Evolutionary conservation across 2,113 vertebrate species (phyloP).

Genomic region (Physeter macrocephalus): DNA sequence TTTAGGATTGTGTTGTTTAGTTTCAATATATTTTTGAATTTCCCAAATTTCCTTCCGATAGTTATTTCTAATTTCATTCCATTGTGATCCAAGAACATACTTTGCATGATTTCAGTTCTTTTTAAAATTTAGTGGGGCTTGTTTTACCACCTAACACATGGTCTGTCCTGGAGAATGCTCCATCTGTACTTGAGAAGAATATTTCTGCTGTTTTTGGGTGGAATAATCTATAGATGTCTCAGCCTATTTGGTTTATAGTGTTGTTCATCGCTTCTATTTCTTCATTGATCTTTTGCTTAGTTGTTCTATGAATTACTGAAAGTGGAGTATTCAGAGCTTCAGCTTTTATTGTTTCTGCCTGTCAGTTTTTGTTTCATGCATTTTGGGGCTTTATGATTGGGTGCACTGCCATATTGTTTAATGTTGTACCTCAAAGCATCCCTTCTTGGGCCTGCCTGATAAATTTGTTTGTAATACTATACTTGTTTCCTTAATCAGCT

Average conservation of each 20-base stretch:
- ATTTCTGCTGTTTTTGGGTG: not conserved
- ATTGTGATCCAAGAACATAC: not conserved
- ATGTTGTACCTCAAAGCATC: not conserved
- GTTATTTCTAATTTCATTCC: not conserved
- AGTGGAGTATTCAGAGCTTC: not conserved
- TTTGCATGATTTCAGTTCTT: not conserved
- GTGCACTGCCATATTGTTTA: not conserved
- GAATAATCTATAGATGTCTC: not conserved
- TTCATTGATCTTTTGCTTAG: not conserved
- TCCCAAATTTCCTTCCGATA: not conserved
- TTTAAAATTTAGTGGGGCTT: not conserved
- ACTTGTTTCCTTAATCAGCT: not conserved
- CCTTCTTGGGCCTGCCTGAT: not conserved
- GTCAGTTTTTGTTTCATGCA: not conserved
- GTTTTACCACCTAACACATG: not conserved
- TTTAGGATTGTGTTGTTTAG: not conserved
- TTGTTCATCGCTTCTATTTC: not conserved
- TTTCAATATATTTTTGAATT: not conserved
- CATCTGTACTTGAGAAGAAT: not conserved
- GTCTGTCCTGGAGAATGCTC: not conserved
- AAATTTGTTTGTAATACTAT: not conserved
- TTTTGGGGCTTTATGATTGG: not conserved
- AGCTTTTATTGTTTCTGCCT: not conserved
- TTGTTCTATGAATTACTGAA: not conserved
- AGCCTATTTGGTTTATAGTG: not conserved